These are phyloP conservation scores for Hylyphantes graminicola DNA, from an alignment of 1,140 invertebrate genomes.

Conservation along the genomic window DNA sequence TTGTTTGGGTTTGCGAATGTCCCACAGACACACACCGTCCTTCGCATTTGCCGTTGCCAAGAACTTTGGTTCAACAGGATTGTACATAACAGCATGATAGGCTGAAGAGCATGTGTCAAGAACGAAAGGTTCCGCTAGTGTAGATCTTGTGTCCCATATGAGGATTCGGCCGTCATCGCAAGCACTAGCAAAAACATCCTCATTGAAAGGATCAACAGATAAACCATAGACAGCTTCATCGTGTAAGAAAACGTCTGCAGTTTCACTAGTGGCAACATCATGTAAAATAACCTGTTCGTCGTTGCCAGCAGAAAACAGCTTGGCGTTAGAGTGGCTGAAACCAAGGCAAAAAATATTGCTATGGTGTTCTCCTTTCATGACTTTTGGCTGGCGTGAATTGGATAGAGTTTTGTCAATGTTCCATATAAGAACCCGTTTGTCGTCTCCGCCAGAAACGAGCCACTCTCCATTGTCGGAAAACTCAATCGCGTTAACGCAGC, in stretches of 20 bases:
- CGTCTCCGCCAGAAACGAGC: constrained; percentile 92
- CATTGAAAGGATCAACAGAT: constrained; percentile 84
- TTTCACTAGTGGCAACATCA: constrained; percentile 78
- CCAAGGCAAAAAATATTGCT: constrained; percentile 95
- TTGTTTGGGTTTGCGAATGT: constrained; percentile 81
- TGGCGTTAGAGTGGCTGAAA: constrained; percentile 81
- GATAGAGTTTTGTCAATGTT: constrained; percentile 80
- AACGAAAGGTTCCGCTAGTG: constrained; percentile 72
- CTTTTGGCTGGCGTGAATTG: constrained; percentile 71
- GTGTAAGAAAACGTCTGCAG: constrained; percentile 82
- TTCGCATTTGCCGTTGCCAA: constrained; percentile 89
- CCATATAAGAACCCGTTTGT: constrained; percentile 89
- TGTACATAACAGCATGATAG: constrained; percentile 92
- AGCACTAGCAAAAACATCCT: constrained; percentile 85
- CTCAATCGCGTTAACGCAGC: constrained; percentile 96
- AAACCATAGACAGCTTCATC: constrained; percentile 90
- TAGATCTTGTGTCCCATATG: constrained; percentile 83
- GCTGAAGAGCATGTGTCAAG: constrained; percentile 77
- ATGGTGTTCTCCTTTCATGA: constrained; percentile 85
- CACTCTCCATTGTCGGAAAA: constrained; percentile 88
- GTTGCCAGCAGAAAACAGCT: constrained; percentile 92
- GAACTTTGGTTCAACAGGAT: constrained; percentile 83
- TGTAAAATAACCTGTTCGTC: constrained; percentile 94
- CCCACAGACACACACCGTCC: constrained; percentile 89
- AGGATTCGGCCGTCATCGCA: constrained; percentile 89